Evolutionary conservation across 2,888 invertebrate species (phyloP).

Genomic region (Phortica okadai): DNA sequence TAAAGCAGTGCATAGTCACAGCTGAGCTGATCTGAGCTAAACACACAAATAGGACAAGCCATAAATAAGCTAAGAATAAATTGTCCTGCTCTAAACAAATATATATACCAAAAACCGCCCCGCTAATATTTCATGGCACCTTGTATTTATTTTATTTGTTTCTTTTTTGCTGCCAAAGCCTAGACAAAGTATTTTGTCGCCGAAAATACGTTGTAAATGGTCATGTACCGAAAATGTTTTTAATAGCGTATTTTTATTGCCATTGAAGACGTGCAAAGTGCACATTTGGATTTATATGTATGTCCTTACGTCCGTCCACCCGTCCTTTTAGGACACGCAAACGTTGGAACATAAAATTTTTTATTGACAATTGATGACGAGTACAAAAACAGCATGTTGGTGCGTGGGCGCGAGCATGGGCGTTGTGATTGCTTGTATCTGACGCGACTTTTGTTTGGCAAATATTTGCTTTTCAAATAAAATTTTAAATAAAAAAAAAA

Average conservation of each 20-base stretch:
- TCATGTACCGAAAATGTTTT: constrained; percentile 44
- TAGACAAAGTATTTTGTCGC: not conserved
- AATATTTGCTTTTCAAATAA: constrained; percentile 13
- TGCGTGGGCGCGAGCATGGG: not conserved
- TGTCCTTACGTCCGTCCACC: not conserved
- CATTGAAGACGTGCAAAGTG: constrained; percentile 51
- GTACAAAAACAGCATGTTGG: not conserved
- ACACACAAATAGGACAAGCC: not conserved
- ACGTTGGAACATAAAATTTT: constrained; percentile 16
- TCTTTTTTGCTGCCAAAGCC: not conserved
- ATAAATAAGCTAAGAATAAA: constrained; percentile 22
- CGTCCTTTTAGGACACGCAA: not conserved
- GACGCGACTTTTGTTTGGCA: not conserved
- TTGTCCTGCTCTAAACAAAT: not conserved
- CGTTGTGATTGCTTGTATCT: constrained; percentile 2
- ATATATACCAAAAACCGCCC: not conserved
- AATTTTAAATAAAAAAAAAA: constrained; percentile 34
- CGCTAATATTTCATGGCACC: not conserved
- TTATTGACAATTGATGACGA: constrained; percentile 23
- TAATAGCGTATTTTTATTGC: constrained; percentile 52
- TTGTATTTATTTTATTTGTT: not conserved
- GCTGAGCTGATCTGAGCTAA: not conserved
- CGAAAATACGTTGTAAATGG: constrained; percentile 12
- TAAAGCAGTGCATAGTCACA: not conserved
- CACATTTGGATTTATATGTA: constrained; percentile 50